Conservation (phyloP, 2,888 invertebrate species). For the Dolichomitus sp. region DNA sequence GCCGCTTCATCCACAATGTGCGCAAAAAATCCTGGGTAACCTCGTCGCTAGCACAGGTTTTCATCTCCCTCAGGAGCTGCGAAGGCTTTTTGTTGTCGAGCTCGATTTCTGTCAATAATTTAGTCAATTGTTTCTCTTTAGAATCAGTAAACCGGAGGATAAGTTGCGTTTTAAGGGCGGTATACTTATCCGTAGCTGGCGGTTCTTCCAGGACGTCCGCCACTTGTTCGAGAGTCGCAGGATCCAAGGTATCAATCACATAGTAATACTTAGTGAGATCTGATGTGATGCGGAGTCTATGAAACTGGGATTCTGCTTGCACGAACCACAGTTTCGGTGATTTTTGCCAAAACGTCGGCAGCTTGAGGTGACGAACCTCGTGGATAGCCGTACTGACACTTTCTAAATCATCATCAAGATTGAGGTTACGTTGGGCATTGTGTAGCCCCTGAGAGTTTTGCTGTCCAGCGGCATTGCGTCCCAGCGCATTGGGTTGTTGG, state of each 20-base stretch:
- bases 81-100: slow-evolving; percentile 66
- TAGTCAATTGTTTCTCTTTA: background rate
- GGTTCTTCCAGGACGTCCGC: too few relatives aligned
- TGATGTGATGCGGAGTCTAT: background rate
- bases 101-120: background rate
- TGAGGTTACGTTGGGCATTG: too few relatives aligned
- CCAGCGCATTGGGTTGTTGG: too few relatives aligned
- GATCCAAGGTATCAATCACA: background rate
- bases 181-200: too few relatives aligned
- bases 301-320: background rate
- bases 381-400: too few relatives aligned
- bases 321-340: background rate
- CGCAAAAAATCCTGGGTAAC: slow-evolving; percentile 60
- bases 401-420: too few relatives aligned
- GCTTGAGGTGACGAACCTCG: too few relatives aligned
- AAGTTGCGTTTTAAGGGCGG: too few relatives aligned
- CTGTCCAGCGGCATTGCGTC: too few relatives aligned
- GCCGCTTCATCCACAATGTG: slow-evolving; percentile 49
- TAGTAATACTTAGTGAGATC: background rate
- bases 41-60: slow-evolving; percentile 50
- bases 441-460: too few relatives aligned
- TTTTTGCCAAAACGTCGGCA: background rate
- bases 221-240: background rate
- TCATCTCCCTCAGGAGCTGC: slow-evolving; percentile 68
- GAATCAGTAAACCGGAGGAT: background rate